phyloP scores from a whole-genome alignment of 2,797 vertebrate species.

The Chromobotia macracanthus region DNA sequence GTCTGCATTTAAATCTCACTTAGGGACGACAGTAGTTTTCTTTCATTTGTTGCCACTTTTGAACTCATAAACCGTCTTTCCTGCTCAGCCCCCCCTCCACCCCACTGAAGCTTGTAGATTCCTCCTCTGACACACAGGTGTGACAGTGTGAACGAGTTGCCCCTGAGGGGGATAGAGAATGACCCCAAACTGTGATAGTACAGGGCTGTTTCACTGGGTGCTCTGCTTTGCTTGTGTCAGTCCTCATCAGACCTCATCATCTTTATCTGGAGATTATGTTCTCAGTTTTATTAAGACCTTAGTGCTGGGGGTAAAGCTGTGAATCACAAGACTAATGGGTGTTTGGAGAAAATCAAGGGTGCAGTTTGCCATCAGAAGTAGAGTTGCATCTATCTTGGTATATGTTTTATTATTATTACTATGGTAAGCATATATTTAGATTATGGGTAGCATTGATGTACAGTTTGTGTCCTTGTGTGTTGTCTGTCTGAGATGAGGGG shows the following conservation, averaged over 20 bases:
- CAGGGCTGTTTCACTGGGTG: constrained; percentile 63
- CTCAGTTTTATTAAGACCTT: constrained; percentile 67
- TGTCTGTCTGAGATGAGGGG: background rate
- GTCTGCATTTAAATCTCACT: background rate
- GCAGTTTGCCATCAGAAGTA: constrained; percentile 25
- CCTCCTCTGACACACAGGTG: constrained; percentile 87
- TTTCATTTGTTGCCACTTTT: constrained; percentile 15
- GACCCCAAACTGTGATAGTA: constrained; percentile 87
- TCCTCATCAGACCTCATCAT: constrained; percentile 69
- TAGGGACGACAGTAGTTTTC: background rate
- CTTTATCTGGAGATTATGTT: constrained; percentile 69
- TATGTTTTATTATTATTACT: background rate
- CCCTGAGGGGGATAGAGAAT: constrained; percentile 78
- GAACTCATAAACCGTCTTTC: background rate
- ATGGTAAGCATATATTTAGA: background rate
- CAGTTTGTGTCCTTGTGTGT: background rate
- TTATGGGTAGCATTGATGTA: background rate
- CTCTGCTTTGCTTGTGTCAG: constrained; percentile 66
- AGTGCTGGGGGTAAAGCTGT: constrained; percentile 33
- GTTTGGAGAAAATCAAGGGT: constrained; percentile 47
- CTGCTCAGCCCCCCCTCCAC: background rate
- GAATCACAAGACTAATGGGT: constrained; percentile 35
- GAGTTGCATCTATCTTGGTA: background rate
- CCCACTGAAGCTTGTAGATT: constrained; percentile 53
- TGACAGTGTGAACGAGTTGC: constrained; percentile 83